A percentile compares a stretch with the other conserved stretches of the same genome.
Conservation (phyloP, 2,797 vertebrate species). For the Hydrophis major region DNA sequence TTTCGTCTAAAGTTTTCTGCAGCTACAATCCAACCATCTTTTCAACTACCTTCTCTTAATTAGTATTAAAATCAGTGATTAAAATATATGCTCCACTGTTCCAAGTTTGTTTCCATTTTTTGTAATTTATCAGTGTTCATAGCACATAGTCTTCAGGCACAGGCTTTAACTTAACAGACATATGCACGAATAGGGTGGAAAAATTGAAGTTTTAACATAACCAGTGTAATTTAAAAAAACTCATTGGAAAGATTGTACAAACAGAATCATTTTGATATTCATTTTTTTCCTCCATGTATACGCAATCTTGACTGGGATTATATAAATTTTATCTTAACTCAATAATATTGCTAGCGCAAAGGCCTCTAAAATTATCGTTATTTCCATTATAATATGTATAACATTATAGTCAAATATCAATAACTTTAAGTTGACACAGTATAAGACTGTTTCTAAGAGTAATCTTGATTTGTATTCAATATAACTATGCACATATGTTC, state of each 20-base stretch:
- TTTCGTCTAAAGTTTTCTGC: neutral
- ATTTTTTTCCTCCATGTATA: neutral
- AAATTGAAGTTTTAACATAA: neutral
- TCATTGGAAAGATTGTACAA: neutral
- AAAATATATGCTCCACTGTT: neutral
- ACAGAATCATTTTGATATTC: neutral
- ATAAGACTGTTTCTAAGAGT: neutral
- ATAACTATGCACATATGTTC: neutral
- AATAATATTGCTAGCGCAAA: neutral
- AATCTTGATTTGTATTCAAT: neutral
- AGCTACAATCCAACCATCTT: neutral
- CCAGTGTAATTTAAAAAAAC: neutral
- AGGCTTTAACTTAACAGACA: neutral
- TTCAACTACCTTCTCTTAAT: neutral
- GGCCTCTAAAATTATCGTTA: neutral
- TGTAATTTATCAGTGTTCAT: neutral
- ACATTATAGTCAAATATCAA: neutral
- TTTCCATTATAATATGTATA: neutral
- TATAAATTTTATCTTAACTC: neutral
- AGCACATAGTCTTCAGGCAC: neutral
- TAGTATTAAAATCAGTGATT: neutral
- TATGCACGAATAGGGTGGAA: neutral
- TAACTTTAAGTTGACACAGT: neutral
- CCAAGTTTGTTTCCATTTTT: neutral
- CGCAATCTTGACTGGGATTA: neutral